Conservation (phyloP, 2,797 vertebrate species). For the Serranus cabrilla region DNA sequence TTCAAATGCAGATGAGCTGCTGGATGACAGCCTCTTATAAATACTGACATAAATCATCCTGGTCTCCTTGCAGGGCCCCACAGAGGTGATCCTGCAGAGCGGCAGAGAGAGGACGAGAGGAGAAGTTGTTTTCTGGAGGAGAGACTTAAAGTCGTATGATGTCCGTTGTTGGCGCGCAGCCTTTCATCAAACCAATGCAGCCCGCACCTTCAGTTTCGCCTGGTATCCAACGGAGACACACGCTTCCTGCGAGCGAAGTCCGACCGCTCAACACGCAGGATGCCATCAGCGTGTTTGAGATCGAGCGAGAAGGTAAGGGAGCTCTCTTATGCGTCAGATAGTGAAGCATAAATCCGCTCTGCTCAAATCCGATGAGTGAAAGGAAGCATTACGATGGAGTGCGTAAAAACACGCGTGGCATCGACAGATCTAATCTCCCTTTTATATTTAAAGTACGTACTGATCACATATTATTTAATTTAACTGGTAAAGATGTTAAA, state of each 20-base stretch:
- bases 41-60: constrained; percentile 22
- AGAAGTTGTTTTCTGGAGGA: neutral
- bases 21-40: constrained; percentile 74
- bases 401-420: constrained; percentile 25
- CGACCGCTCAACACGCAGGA: constrained; percentile 93
- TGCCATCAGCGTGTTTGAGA: constrained; percentile 92
- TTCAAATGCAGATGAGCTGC: constrained; percentile 77
- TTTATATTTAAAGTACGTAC: neutral
- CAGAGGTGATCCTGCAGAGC: constrained; percentile 56
- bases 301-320: constrained; percentile 92
- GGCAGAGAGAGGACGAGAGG: neutral
- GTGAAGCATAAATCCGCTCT: constrained; percentile 4
- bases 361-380: neutral
- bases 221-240: constrained; percentile 89
- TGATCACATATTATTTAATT: neutral
- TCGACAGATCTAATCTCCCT: neutral
- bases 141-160: constrained; percentile 64
- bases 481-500: neutral
- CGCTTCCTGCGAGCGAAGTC: constrained; percentile 95
- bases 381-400: neutral
- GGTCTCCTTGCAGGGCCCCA: constrained; percentile 58
- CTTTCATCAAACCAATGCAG: constrained; percentile 86
- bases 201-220: constrained; percentile 74
- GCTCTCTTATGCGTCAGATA: neutral
- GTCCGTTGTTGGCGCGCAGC: constrained; percentile 79